Conservation (phyloP, 2,797 vertebrate species). For the Scyliorhinus canicula region DNA sequence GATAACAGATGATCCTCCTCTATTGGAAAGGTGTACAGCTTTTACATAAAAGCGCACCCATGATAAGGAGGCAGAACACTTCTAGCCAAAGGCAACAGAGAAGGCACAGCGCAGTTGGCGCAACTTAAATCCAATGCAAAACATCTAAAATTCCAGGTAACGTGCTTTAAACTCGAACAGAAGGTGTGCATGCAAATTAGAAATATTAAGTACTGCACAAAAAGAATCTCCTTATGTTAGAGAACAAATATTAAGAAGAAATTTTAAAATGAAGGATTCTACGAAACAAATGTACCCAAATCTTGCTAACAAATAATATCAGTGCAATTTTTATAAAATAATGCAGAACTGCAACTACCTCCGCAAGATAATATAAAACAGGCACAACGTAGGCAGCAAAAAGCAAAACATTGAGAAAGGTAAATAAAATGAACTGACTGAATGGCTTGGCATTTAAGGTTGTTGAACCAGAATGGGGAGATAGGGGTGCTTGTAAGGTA, state of each 20-base stretch:
- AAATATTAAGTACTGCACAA: background rate
- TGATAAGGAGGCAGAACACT: background rate
- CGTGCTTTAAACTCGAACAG: background rate
- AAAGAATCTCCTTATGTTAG: background rate
- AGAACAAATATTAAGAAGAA: background rate
- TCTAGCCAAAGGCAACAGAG: background rate
- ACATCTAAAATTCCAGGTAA: background rate
- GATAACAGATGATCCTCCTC: constrained; percentile 6
- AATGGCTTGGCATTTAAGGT: background rate
- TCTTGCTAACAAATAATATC: background rate
- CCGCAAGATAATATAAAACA: background rate
- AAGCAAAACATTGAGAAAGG: background rate
- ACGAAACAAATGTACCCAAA: background rate
- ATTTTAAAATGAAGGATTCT: background rate
- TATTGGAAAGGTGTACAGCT: background rate
- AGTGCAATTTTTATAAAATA: background rate
- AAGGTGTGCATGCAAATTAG: too few relatives aligned
- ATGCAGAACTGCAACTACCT: background rate
- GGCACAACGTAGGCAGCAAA: background rate
- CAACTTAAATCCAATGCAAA: background rate
- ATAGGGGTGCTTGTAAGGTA: background rate
- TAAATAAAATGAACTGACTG: background rate
- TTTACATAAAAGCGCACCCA: background rate
- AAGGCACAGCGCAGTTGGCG: background rate
- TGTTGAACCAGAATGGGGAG: background rate